Base-by-base conservation (phyloP, 1,140 invertebrate genomes). In the Goniozus legneri region DNA sequence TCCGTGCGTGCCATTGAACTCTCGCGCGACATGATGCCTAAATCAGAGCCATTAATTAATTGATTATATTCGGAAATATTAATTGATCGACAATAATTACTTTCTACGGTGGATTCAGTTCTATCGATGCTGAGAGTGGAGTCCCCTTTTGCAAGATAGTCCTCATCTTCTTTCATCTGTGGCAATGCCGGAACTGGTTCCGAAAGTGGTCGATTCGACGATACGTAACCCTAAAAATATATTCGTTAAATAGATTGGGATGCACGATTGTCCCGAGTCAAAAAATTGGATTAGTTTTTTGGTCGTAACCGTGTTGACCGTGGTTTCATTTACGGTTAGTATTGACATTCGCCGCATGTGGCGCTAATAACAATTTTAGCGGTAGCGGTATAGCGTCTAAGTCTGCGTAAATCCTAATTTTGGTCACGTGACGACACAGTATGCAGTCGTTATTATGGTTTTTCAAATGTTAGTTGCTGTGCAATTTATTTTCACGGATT, bases 131-230 rank as follows among this genome's bases (percentile, higher is more conserved):
- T 69, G 1, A 64, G 36, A 27, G 39, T 58, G n/a, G 65, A 66
- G 45, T 69, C 64, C 4, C 44, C 58, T 16, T 59, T 64, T 6
- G 48, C 59, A 31, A 40, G 34, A 24, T 46, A 48, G 42, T 73
- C 68, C 22, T 76, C 72, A 34, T 82, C 80, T 48, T 84, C 83
- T 48, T 78, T 79, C 60, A 82, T 78, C n/a, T 79, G 69, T 4
- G 82, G 79, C 31, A 83, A 62, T 32, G 71, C 71, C 3, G 60
- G 62, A 16, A 59, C 55, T 15, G 67, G 57, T 37, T 73, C 79
- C 47, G 59, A 76, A 53, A 62, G 50, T 38, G 71, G 60, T 38
- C 64, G 54, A 39, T 65, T 58, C 42, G 65, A 69, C 12, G 67
- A 62, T 31, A 53, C 70, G 18, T 69, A 73, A 8, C 72, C 71